phyloP scores from a whole-genome alignment of 2,888 invertebrate species.

The Coelinius sp. region DNA sequence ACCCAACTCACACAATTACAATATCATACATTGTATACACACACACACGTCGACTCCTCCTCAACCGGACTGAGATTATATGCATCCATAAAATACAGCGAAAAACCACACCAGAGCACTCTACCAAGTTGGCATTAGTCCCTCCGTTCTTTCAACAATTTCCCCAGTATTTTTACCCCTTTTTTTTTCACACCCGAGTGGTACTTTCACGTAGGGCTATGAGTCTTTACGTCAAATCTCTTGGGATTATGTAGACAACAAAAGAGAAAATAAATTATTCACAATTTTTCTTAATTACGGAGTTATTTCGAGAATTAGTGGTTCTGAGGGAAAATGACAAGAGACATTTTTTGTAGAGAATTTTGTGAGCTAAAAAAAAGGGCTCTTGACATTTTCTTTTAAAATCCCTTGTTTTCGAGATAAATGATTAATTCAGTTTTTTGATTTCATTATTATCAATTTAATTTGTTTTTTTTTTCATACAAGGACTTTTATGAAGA shows the following conservation, averaged over 20 bases:
- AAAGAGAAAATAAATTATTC: not conserved
- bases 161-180: not conserved
- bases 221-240: not conserved
- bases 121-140: not conserved
- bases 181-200: not conserved
- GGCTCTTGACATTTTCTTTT: no score
- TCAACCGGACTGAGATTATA: not conserved
- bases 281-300: no score
- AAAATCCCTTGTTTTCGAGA: no score
- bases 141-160: not conserved
- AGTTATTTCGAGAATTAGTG: no score
- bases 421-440: no score
- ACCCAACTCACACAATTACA: not conserved
- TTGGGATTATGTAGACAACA: not conserved
- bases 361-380: no score
- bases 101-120: not conserved
- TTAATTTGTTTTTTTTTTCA: no score
- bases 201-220: not conserved
- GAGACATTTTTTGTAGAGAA: no score
- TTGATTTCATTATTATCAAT: no score
- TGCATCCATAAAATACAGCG: not conserved
- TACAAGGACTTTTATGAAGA: no score
- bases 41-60: not conserved
- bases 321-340: no score
- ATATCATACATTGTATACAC: not conserved